A percentile compares a stretch with the other conserved stretches of the same genome.
phyloP scores from a whole-genome alignment of 2,888 invertebrate genomes.

The Patella caerulea region DNA sequence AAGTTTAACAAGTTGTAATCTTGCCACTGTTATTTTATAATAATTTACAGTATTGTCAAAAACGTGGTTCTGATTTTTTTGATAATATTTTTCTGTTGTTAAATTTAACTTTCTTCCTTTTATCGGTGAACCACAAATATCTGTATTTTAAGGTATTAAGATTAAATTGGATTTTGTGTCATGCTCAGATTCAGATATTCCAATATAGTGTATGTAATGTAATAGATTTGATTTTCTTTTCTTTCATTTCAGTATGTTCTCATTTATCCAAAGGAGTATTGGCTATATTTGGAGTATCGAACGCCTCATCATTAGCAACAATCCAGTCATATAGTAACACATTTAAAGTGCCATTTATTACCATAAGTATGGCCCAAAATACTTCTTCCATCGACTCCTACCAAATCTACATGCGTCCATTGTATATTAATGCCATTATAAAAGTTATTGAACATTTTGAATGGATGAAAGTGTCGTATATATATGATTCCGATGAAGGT shows the following conservation, averaged over 20 bases:
- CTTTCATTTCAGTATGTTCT: slow-evolving; percentile 50
- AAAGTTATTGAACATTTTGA: slow-evolving; percentile 41
- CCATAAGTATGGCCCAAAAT: slow-evolving; percentile 54
- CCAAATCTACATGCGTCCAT: slow-evolving; percentile 47
- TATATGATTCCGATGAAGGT: slow-evolving; percentile 50
- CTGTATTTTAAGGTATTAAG: no score
- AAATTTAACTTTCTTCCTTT: no score
- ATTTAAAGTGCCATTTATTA: slow-evolving; percentile 58
- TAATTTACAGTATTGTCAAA: no score
- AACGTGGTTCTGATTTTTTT: no score
- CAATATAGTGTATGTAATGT: no score
- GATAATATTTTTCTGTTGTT: no score
- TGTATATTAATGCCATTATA: slow-evolving; percentile 42
- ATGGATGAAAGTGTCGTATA: slow-evolving; percentile 43
- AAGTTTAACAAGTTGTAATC: no score
- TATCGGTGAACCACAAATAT: no score
- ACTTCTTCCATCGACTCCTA: slow-evolving; percentile 34
- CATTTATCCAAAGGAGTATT: slow-evolving; percentile 49
- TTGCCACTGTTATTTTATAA: no score
- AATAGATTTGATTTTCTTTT: slow-evolving; percentile 5
- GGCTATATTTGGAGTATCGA: slow-evolving; percentile 56
- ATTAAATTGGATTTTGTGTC: no score
- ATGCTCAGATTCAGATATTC: no score
- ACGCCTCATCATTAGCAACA: slow-evolving; percentile 49
- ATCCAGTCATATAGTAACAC: slow-evolving; percentile 57